Evolutionary conservation across 1,140 invertebrate genomes (phyloP).

Genomic region (Gryllus bimaculatus): DNA sequence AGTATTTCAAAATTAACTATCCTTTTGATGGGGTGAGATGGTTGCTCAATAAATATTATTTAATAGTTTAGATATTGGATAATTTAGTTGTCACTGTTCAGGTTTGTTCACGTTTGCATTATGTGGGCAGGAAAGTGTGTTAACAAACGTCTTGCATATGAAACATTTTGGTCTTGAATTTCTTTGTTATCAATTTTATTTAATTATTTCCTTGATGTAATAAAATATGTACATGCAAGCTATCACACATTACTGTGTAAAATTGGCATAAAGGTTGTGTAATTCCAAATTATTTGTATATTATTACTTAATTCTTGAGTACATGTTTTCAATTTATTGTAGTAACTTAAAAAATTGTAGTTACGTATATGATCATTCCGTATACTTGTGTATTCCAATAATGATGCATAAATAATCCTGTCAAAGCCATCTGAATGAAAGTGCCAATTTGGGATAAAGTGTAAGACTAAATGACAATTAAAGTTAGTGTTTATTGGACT

Average conservation of each 20-base stretch:
- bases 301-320: not conserved
- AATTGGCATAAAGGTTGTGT: not conserved
- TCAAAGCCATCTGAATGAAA: not conserved
- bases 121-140: too few relatives aligned
- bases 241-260: not conserved
- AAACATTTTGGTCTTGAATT: not conserved
- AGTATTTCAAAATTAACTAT: not conserved
- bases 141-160: not conserved
- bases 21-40: not conserved
- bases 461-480: conserved; percentile 5
- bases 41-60: not conserved
- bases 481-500: conserved; percentile 5
- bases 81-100: not conserved
- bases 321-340: not conserved
- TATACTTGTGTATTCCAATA: not conserved
- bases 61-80: not conserved
- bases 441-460: not conserved
- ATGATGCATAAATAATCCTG: not conserved
- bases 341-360: not conserved
- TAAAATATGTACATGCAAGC: not conserved
- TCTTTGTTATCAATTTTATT: not conserved
- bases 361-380: not conserved
- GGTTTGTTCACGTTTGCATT: not conserved
- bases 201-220: not conserved
- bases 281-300: not conserved